A percentile compares a stretch with the other conserved stretches of the same genome.
Conservation (phyloP, 2,888 invertebrate genomes). For the Tiphia femorata region DNA sequence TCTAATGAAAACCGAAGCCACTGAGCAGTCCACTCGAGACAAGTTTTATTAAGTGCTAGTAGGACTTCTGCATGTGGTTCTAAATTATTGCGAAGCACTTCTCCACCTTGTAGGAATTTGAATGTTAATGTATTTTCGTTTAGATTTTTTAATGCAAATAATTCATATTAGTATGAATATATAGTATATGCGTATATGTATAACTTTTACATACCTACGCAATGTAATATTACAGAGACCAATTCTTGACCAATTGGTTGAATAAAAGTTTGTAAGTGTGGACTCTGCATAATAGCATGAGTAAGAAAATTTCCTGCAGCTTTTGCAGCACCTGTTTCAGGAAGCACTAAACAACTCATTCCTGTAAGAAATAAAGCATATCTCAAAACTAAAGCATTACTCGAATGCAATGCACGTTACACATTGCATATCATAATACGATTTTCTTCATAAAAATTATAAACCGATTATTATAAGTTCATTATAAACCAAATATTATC, state of each 20-base stretch:
- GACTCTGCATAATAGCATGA: slow-evolving; percentile 73
- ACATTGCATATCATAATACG: no score
- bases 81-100: slow-evolving; percentile 73
- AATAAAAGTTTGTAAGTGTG: slow-evolving; percentile 70
- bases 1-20: slow-evolving; percentile 74
- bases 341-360: slow-evolving; percentile 73
- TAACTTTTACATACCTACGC: slow-evolving; percentile 69
- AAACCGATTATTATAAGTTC: neutral
- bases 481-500: slow-evolving; percentile 4
- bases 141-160: neutral
- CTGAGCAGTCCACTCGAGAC: slow-evolving; percentile 73
- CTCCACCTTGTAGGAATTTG: slow-evolving; percentile 74
- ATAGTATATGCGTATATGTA: neutral
- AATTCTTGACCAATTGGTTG: slow-evolving; percentile 75
- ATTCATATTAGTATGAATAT: neutral
- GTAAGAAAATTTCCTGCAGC: slow-evolving; percentile 74
- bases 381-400: no score
- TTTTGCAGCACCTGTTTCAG: slow-evolving; percentile 75
- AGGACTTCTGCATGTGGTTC: slow-evolving; percentile 77
- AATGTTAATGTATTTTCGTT: no score
- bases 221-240: slow-evolving; percentile 73
- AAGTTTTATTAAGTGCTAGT: slow-evolving; percentile 78
- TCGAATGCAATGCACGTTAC: no score
- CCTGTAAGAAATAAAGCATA: slow-evolving; percentile 70
- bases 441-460: neutral